phyloP scores from a whole-genome alignment of 2,888 invertebrate species.

The Ectemnius continuus region DNA sequence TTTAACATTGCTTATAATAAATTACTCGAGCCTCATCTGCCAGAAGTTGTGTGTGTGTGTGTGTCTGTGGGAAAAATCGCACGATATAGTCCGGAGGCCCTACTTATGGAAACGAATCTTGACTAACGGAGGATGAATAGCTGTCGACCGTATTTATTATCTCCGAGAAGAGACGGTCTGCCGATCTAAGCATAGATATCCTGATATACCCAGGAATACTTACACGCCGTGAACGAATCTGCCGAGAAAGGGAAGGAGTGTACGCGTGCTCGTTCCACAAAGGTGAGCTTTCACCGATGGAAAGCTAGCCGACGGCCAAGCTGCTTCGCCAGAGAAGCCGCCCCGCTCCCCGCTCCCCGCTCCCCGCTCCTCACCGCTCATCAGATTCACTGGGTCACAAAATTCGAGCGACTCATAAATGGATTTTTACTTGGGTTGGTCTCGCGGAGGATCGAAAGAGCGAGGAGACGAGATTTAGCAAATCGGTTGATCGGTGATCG shows the following conservation, averaged over 20 bases:
- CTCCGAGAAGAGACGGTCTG: constrained; percentile 2
- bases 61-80: no score
- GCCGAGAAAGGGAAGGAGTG: neutral
- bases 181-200: neutral
- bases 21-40: no score
- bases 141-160: neutral
- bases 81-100: no score
- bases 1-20: no score
- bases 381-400: constrained; percentile 57
- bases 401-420: constrained; percentile 59
- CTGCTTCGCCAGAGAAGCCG: constrained; percentile 45
- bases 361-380: no score
- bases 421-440: constrained; percentile 58
- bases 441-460: constrained; percentile 57
- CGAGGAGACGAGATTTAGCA: constrained; percentile 51
- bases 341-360: no score
- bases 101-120: neutral
- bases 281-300: constrained; percentile 70
- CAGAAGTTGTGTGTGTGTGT: no score
- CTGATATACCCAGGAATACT: neutral
- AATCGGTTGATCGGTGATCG: constrained; percentile 34
- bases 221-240: neutral
- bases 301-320: constrained; percentile 72
- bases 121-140: constrained; percentile 2
- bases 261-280: constrained; percentile 48